These are phyloP conservation scores for Antennarius striatus DNA, from an alignment of 2,113 vertebrate genomes.

Conservation along the genomic window DNA sequence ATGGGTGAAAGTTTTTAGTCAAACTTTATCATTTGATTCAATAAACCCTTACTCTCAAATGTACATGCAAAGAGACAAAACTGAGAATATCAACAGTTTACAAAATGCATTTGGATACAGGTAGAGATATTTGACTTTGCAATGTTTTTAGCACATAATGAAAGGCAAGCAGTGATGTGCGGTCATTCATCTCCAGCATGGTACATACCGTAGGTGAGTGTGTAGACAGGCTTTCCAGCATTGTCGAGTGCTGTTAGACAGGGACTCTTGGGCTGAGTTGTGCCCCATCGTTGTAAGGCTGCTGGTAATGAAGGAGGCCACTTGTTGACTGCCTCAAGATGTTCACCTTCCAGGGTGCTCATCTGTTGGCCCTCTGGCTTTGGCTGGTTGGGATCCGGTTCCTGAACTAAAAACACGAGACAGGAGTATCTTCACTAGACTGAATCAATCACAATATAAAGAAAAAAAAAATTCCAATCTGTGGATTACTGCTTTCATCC, in stretches of 20 bases:
- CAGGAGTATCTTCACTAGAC: not conserved
- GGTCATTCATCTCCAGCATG: too few species aligned
- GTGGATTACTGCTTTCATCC: not conserved
- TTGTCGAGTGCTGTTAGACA: conserved; percentile 92
- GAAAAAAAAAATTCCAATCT: not conserved
- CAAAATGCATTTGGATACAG: too few species aligned
- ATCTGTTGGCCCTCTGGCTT: conserved; percentile 89
- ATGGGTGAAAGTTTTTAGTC: conserved; percentile 9
- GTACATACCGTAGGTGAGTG: conserved; percentile 90
- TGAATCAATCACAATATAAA: not conserved
- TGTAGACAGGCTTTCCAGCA: conserved; percentile 87
- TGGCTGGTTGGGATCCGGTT: conserved; percentile 92
- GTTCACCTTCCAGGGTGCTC: conserved; percentile 86
- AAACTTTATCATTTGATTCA: not conserved
- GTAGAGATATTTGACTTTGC: too few species aligned
- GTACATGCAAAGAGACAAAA: conserved; percentile 2
- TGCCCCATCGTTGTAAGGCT: conserved; percentile 90
- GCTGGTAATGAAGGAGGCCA: conserved; percentile 88
- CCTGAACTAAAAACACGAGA: conserved; percentile 81
- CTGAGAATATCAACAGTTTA: not conserved
- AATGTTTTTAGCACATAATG: too few species aligned
- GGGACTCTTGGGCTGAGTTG: conserved; percentile 87
- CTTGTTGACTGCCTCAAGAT: conserved; percentile 77
- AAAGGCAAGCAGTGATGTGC: not conserved
- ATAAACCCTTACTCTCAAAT: not conserved